Evolutionary conservation across 2,888 invertebrate species (phyloP), one percentile per base, ranked within the genome.

Genomic region (Phania funesta): DNA sequence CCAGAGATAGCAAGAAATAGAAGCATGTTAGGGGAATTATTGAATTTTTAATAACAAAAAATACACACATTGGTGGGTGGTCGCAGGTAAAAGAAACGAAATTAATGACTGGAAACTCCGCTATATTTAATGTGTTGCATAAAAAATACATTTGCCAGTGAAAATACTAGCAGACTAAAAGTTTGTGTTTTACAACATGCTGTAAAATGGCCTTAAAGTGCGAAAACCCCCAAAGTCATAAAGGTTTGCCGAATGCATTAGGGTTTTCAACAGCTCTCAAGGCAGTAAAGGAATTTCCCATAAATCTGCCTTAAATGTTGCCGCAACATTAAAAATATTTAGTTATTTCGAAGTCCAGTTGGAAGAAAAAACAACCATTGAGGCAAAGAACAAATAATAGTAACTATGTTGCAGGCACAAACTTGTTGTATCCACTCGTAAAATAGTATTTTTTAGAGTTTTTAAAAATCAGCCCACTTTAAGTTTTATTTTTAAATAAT

Each of bases 11-110:
- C n/a, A n/a, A n/a, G 24, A 35, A 46, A 41, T 26, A 22, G 29
- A 78, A 58, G 78, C 78, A 65, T 78, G 64, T 71, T 71, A 32
- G n/a, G 48, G 56, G 48, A 65, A 71, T 64, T 24, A 67, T 18
- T 56, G 56, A 50, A 29, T 41, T 64, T 70, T 56, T 41, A n/a
- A 24, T 50, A 50, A 48, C 46, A 20, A 22, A 50, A 5, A 29
- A 16, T n/a, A n/a, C n/a, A n/a, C n/a, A n/a, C n/a, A n/a, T n/a
- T n/a, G n/a, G n/a, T n/a, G n/a, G n/a, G n/a, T n/a, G n/a, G n/a
- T n/a, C n/a, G n/a, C n/a, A n/a, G n/a, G n/a, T n/a, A n/a, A n/a
- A n/a, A n/a, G n/a, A n/a, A n/a, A n/a, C n/a, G n/a, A n/a, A n/a
- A n/a, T n/a, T n/a, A n/a, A n/a, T n/a, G n/a, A n/a, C n/a, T n/a